Base-by-base conservation (phyloP, 2,888 invertebrate genomes). In the Cylindroiulus punctatus region DNA sequence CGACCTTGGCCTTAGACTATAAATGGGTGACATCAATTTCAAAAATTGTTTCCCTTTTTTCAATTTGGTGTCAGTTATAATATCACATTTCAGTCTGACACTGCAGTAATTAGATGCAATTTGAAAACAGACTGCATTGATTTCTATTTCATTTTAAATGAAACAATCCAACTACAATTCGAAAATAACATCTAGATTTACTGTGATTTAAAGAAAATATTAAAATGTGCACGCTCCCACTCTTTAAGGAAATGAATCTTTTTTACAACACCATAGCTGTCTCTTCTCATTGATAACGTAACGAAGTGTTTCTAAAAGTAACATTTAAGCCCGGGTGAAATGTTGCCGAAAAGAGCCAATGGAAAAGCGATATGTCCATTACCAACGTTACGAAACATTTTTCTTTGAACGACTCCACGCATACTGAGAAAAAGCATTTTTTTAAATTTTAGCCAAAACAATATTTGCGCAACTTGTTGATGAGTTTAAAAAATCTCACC, bases 1-100 rank as follows among this genome's bases (percentile, higher is more conserved):
- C n/a, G 57, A 19, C 57, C 57, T 57, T 57, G 57, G 57, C 57
- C 57, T 57, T 57, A 57, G 57, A 57, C n/a, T n/a, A 22, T 57
- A 57, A 57, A 57, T 47, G 17, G 47, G 2, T 36, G 36, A 36
- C 47, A 17, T 47, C 47, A 47, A 17, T 14, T 47, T 0, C 19
- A 1, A 57, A 57, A 57, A 4, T n/a, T n/a, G 19, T 57, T n/a
- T 57, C n/a, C 19, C 1, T n/a, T n/a, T 57, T 57, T 57, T 17
- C 22, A 57, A 57, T 57, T 57, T n/a, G 57, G 19, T 57, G n/a
- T 57, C 57, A 57, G 7, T 57, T 57, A 57, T n/a, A n/a, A 57
- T 57, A 57, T n/a, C n/a, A 0, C 52, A 17, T 57, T 19, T 57
- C 57, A n/a, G 57, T 57, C 36, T 36, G 36, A 4, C 36, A 36